Evolutionary conservation across 2,113 vertebrate species (phyloP), one percentile per base, ranked within the genome.

Genomic region (Arizona elegans): DNA sequence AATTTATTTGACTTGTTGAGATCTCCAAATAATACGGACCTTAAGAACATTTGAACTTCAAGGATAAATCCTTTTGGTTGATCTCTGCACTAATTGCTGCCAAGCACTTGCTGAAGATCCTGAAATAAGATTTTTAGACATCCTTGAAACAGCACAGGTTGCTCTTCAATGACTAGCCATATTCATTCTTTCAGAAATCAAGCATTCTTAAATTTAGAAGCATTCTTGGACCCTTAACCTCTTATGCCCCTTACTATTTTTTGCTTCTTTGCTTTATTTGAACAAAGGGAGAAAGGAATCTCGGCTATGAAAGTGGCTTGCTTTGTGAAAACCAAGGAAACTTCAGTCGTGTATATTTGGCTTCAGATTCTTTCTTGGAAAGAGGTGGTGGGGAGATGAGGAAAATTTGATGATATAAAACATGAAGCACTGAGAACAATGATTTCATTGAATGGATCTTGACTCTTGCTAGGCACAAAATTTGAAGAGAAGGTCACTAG

Each of bases 391-490:
- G 75, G 8, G 33, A 90, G 90, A 87, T 47, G 62, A 50, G 9
- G 13, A 50, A 92, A 91, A 88, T 19, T 59, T 85, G 93, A 24
- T 70, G 4, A 29, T 91, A 47, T 62, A 85, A 94, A 33, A 54
- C 3, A 33, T n/a, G 23, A 54, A 54, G 19, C 62, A 21, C 50
- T 90, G 23, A 0, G 23, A 90, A 94, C 50, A 54, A 50, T 92
- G 93, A 88, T 52, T 23, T 26, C 12, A 43, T 53, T 92, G 93
- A 52, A 55, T 85, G 43, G 17, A 0, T 24, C 89, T 0, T 0
- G 29, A 12, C 93, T 94, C 92, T 33, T 75, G 47, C 87, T 86
- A 26, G 81, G 93, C 94, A 65, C 96, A 95, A 96, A 96, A 96
- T 96, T 94, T 9, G 65, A 50, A 29, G 92, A 55, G 92, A 94